Conservation (phyloP, 2,797 vertebrate species). For the Acrossocheilus wenchowensis region DNA sequence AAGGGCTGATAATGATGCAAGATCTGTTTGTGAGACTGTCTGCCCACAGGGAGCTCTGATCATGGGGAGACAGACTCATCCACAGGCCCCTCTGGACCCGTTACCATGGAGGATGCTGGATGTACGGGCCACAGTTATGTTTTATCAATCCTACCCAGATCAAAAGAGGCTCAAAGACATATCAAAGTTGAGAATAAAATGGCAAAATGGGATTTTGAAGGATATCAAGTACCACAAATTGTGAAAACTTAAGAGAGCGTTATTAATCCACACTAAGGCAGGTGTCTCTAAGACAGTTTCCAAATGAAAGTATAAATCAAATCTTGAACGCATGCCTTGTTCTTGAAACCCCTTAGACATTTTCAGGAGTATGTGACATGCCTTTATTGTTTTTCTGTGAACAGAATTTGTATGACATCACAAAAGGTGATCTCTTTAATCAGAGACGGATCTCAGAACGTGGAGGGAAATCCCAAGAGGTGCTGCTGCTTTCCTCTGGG, state of each 20-base stretch:
- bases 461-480: slow-evolving; percentile 45
- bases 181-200: background rate
- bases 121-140: background rate
- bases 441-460: slow-evolving; percentile 27
- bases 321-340: background rate
- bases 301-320: background rate
- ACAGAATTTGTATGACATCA: slow-evolving; percentile 36
- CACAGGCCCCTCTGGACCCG: slow-evolving; percentile 68
- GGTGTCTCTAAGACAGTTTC: background rate
- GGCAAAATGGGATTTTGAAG: background rate
- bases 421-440: slow-evolving; percentile 41
- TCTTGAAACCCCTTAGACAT: background rate
- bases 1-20: slow-evolving; percentile 80
- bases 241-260: background rate
- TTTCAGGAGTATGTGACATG: background rate
- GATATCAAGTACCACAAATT: background rate
- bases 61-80: slow-evolving; percentile 72
- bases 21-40: slow-evolving; percentile 78
- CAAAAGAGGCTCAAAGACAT: background rate
- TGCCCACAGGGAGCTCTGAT: slow-evolving; percentile 68
- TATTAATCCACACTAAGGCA: background rate
- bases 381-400: slow-evolving; percentile 18
- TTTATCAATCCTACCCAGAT: slow-evolving; percentile 5
- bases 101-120: slow-evolving; percentile 69
- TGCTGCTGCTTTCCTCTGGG: slow-evolving; percentile 36